Percentiles rank a stretch among this genome's conserved stretches.
phyloP scores from a whole-genome alignment of 23 tunicate genomes.

The Ciona savignyi region DNA sequence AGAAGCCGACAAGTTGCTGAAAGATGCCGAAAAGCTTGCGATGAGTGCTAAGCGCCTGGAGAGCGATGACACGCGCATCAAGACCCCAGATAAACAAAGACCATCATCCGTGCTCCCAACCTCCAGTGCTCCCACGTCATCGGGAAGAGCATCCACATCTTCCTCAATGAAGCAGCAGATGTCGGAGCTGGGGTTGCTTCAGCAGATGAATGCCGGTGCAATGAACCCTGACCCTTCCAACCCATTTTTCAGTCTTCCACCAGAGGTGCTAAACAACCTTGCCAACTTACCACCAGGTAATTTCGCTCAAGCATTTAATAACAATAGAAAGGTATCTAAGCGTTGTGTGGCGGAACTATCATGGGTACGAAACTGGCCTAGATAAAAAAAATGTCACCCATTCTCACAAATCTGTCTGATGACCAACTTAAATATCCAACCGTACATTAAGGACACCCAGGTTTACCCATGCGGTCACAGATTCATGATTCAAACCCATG shows the following conservation, averaged over 20 bases:
- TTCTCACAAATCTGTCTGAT: background rate
- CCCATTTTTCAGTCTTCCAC: conserved; percentile 40
- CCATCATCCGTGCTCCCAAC: conserved; percentile 20
- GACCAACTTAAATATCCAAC: too few species aligned
- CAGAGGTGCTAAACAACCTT: conserved; percentile 34
- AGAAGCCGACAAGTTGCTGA: conserved; percentile 32
- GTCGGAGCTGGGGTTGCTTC: conserved; percentile 34
- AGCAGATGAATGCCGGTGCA: conserved; percentile 39
- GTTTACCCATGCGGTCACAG: too few species aligned
- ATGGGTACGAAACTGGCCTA: background rate
- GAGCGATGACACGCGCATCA: conserved; percentile 3
- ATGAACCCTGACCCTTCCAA: conserved; percentile 20
- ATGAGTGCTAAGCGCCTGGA: conserved; percentile 4
- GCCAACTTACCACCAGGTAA: conserved; percentile 46
- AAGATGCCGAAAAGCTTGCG: conserved; percentile 39
- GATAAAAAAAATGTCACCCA: background rate
- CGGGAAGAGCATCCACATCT: conserved; percentile 4
- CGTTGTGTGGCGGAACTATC: background rate
- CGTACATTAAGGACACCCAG: too few species aligned
- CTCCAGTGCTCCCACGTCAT: conserved; percentile 7
- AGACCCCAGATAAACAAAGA: conserved; percentile 30
- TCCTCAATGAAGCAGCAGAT: conserved; percentile 39
- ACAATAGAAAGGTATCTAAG: background rate
- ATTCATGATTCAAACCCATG: too few species aligned
- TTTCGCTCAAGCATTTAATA: background rate